Conservation (phyloP, 2,888 invertebrate genomes). For the Cepaea hortensis region DNA sequence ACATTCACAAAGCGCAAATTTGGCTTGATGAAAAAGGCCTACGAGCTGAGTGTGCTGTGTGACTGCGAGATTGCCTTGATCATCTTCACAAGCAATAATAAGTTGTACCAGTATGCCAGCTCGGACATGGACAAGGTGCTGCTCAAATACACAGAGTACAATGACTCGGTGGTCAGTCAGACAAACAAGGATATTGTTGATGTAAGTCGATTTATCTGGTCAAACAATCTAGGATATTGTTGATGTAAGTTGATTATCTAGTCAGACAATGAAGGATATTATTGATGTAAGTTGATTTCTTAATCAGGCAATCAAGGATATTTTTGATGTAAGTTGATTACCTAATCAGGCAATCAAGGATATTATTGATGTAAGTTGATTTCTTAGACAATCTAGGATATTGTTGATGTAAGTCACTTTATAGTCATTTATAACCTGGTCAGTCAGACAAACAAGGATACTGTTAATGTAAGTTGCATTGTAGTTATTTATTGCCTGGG, state of each 20-base stretch:
- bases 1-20: constrained; percentile 99
- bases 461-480: no score
- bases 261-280: constrained; percentile 98
- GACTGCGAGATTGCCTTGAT: constrained; percentile 99
- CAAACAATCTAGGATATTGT: no score
- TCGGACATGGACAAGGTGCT: constrained; percentile 98
- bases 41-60: constrained; percentile 98
- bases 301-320: constrained; percentile 75
- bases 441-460: constrained; percentile 89
- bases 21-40: constrained; percentile 99
- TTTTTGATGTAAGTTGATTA: constrained; percentile 91
- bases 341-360: no score
- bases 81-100: constrained; percentile 99
- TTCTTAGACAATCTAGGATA: constrained; percentile 94
- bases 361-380: no score
- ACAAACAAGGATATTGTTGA: constrained; percentile 99
- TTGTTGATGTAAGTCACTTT: no score
- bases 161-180: constrained; percentile 99
- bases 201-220: constrained; percentile 81
- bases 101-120: constrained; percentile 93
- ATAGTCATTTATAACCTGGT: constrained; percentile 80
- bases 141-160: constrained; percentile 99
- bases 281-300: constrained; percentile 88
- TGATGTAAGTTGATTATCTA: constrained; percentile 78
- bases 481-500: no score